These are phyloP conservation scores for Nomada hirtipes DNA, from an alignment of 2,888 invertebrate genomes.

Conservation along the genomic window DNA sequence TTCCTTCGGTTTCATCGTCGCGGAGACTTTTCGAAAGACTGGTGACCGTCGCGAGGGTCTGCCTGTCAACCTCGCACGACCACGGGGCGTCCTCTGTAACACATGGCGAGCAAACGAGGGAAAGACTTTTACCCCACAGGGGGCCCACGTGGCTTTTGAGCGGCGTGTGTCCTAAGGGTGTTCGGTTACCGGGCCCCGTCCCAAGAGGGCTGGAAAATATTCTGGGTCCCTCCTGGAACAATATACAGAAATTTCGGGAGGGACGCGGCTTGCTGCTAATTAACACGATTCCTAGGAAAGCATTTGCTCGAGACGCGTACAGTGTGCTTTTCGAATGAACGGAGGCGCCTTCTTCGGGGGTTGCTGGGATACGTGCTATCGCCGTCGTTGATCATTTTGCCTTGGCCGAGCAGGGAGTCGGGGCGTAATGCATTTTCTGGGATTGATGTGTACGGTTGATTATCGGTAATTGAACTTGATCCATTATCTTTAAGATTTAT, in stretches of 20 bases:
- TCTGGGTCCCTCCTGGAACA: slow-evolving; percentile 47
- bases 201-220: slow-evolving; percentile 43
- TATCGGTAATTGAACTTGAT: background rate
- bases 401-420: background rate
- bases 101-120: slow-evolving; percentile 82
- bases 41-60: slow-evolving; percentile 58
- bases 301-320: background rate
- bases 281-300: slow-evolving; percentile 36
- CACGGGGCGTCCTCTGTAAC: slow-evolving; percentile 69
- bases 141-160: slow-evolving; percentile 79
- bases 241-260: slow-evolving; percentile 45
- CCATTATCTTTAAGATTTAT: no score
- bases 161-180: slow-evolving; percentile 56
- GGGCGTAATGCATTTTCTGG: background rate
- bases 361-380: slow-evolving; percentile 4
- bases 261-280: slow-evolving; percentile 32
- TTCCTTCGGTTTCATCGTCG: slow-evolving; percentile 29
- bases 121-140: slow-evolving; percentile 82
- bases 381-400: background rate
- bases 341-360: background rate
- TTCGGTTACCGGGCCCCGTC: slow-evolving; percentile 73
- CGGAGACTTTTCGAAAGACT: slow-evolving; percentile 65
- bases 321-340: background rate
- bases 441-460: background rate
- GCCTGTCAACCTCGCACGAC: slow-evolving; percentile 21